Percentiles rank a stretch among this genome's conserved stretches.
Evolutionary conservation across 2,888 invertebrate genomes (phyloP).

Genomic region (Dryomyza anilis): DNA sequence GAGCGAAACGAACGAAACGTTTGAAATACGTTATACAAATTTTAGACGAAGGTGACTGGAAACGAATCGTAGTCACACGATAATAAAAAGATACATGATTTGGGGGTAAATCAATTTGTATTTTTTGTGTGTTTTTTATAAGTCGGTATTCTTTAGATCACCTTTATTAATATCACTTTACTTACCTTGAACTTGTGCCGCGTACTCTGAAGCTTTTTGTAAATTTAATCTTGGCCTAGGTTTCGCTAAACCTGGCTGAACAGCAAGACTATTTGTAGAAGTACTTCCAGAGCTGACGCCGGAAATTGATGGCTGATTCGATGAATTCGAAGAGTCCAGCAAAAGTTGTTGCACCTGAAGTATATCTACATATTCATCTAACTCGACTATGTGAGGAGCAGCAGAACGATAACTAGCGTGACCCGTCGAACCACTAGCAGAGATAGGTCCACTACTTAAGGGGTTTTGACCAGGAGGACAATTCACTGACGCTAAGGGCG

Average conservation of each 20-base stretch:
- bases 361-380: constrained; percentile 83
- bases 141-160: too few relatives aligned
- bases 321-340: constrained; percentile 63
- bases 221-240: constrained; percentile 59
- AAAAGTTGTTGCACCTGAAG: constrained; percentile 79
- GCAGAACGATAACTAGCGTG: constrained; percentile 13
- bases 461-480: constrained; percentile 4
- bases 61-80: too few relatives aligned
- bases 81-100: too few relatives aligned
- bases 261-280: constrained; percentile 7
- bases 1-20: too few relatives aligned
- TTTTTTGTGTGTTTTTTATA: too few relatives aligned
- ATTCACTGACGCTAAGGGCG: constrained; percentile 28
- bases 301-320: constrained; percentile 37
- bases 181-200: constrained; percentile 59
- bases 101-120: too few relatives aligned
- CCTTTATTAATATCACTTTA: too few relatives aligned
- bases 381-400: constrained; percentile 41
- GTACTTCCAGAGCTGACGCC: constrained; percentile 27
- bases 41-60: too few relatives aligned
- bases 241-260: constrained; percentile 41
- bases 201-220: constrained; percentile 61
- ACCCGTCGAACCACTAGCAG: constrained; percentile 17
- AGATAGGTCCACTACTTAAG: background rate
- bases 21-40: too few relatives aligned